Evolutionary conservation across 1,140 invertebrate species (phyloP).

Genomic region (Drosophila orena): DNA sequence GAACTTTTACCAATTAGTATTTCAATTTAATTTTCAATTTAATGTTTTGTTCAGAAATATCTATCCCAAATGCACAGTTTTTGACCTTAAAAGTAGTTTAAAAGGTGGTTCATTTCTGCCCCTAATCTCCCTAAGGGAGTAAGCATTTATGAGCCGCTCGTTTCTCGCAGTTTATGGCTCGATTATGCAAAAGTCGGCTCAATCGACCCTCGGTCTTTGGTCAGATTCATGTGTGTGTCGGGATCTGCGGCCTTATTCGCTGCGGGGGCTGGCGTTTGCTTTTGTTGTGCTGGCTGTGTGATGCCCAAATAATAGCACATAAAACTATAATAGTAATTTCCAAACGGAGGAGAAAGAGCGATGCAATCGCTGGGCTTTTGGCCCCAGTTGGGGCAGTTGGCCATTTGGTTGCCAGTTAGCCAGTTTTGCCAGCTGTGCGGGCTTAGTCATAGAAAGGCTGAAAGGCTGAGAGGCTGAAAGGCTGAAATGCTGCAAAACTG

Average conservation of each 20-base stretch:
- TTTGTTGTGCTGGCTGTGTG: slow-evolving; percentile 45
- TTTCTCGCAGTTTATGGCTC: slow-evolving; percentile 34
- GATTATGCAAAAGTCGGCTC: slow-evolving; percentile 69
- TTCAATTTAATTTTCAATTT: no score
- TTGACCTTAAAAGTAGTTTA: no score
- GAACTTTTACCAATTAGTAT: no score
- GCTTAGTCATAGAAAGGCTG: slow-evolving; percentile 78
- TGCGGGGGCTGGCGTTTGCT: slow-evolving; percentile 73
- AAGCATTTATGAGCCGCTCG: background rate
- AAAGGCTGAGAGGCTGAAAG: background rate
- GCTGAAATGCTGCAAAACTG: slow-evolving; percentile 40
- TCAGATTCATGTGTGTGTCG: slow-evolving; percentile 66
- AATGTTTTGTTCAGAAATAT: no score
- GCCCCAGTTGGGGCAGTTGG: slow-evolving; percentile 22
- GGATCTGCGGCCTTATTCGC: slow-evolving; percentile 53
- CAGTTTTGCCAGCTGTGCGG: slow-evolving; percentile 65
- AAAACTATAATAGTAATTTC: slow-evolving; percentile 83
- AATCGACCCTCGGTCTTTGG: slow-evolving; percentile 41
- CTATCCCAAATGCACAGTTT: no score
- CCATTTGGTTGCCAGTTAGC: slow-evolving; percentile 15
- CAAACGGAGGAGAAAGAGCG: slow-evolving; percentile 79
- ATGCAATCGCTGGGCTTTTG: slow-evolving; percentile 63
- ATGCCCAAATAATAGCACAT: slow-evolving; percentile 83
- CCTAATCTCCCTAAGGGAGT: background rate
- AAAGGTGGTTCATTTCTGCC: no score